A percentile compares a stretch with the other conserved stretches of the same genome.
These are phyloP conservation scores for Climacteris rufus DNA, from an alignment of 2,113 vertebrate genomes.

Conservation along the genomic window DNA sequence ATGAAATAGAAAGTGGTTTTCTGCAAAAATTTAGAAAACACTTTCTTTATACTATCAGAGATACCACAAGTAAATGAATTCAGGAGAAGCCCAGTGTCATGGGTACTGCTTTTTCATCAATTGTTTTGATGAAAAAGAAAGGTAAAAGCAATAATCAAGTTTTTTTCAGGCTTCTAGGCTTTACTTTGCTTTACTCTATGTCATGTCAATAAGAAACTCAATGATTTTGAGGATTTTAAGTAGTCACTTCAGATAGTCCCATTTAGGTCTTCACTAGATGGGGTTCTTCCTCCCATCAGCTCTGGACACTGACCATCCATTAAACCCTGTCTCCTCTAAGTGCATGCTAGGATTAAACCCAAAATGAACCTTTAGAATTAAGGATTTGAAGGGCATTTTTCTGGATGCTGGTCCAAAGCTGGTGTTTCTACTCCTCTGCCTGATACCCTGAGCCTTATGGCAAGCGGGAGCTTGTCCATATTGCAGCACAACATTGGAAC, in stretches of 20 bases:
- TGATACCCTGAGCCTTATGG: not conserved
- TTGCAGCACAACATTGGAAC: rapidly evolving
- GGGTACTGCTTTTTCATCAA: not conserved
- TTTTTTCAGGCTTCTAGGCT: not conserved
- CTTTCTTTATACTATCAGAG: not conserved
- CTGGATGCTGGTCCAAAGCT: not conserved
- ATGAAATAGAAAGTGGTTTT: not conserved
- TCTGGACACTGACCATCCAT: not conserved
- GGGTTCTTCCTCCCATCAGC: not conserved
- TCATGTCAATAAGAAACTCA: not conserved
- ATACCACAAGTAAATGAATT: not conserved
- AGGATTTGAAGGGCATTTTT: not conserved
- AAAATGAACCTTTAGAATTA: not conserved
- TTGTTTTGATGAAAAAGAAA: not conserved
- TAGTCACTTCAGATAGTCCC: not conserved
- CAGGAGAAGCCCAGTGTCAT: not conserved
- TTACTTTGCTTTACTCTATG: not conserved
- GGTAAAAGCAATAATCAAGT: not conserved
- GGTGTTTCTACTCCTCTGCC: not conserved
- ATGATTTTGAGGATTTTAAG: not conserved
- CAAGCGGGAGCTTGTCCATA: not conserved
- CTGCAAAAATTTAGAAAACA: not conserved
- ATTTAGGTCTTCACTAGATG: not conserved
- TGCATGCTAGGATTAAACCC: not conserved
- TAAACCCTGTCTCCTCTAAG: not conserved